These are phyloP conservation scores for Sclerurus mexicanus DNA, from an alignment of 2,113 vertebrate genomes.

Conservation along the genomic window DNA sequence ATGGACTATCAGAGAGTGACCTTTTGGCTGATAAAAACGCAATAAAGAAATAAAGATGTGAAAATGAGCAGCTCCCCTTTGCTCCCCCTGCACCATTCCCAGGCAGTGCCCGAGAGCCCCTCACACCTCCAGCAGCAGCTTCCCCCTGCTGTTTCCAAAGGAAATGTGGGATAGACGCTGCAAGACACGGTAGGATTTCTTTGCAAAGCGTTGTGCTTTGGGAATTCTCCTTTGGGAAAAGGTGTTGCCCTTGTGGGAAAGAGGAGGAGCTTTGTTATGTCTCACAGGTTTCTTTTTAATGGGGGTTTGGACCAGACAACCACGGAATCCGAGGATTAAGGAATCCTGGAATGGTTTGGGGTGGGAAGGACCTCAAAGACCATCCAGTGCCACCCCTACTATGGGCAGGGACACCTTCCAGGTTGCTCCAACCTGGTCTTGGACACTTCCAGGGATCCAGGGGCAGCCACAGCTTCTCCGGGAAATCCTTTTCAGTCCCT, in stretches of 20 bases:
- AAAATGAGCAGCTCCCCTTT: background rate
- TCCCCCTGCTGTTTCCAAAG: background rate
- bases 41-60: background rate
- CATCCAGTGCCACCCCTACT: background rate
- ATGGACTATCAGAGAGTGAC: background rate
- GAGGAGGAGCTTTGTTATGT: background rate
- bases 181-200: background rate
- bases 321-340: background rate
- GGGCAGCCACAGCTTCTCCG: background rate
- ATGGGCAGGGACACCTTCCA: background rate
- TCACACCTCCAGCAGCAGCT: background rate
- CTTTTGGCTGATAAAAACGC: background rate
- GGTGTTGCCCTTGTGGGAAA: background rate
- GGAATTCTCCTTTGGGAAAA: background rate
- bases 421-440: background rate
- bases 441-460: background rate
- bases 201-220: background rate
- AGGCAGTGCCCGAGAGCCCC: background rate
- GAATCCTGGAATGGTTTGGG: background rate
- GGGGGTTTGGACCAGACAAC: background rate
- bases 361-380: background rate
- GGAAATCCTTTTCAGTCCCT: background rate
- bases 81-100: background rate
- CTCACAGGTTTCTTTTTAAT: background rate
- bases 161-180: accelerated